These are phyloP conservation scores for Coremacera marginata DNA, from an alignment of 2,888 invertebrate genomes.

Conservation along the genomic window DNA sequence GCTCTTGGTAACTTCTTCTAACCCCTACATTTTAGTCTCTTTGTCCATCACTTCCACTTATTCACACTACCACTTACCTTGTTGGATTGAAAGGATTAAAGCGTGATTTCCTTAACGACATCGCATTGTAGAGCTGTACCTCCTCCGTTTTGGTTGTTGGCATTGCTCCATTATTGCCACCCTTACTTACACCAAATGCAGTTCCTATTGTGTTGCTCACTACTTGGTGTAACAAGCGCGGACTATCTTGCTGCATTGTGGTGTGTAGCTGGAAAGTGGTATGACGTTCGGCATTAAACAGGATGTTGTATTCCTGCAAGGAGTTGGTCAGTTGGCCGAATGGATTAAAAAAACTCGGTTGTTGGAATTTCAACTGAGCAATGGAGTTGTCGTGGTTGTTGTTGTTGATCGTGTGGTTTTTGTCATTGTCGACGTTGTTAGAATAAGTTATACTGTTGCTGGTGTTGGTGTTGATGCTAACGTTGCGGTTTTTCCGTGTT, in stretches of 20 bases:
- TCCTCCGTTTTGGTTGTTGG: conserved; percentile 50
- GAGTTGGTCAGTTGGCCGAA: conserved; percentile 41
- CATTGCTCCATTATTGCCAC: conserved; percentile 6
- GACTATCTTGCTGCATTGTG: not conserved
- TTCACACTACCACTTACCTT: conserved; percentile 55
- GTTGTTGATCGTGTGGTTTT: no score
- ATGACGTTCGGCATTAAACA: conserved; percentile 62
- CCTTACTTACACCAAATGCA: conserved; percentile 57
- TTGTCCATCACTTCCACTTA: not conserved
- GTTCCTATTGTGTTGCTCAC: conserved; percentile 57
- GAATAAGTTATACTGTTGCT: not conserved
- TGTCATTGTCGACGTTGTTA: not conserved
- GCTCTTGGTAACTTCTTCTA: no score
- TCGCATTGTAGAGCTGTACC: conserved; percentile 59
- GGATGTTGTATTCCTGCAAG: conserved; percentile 60
- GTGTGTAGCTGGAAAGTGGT: conserved; percentile 62
- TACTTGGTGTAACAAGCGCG: conserved; percentile 51
- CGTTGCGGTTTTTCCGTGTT: not conserved
- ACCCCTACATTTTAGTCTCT: not conserved
- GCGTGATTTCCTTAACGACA: conserved; percentile 59
- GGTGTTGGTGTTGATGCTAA: not conserved
- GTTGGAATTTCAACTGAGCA: not conserved
- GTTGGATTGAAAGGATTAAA: conserved; percentile 66
- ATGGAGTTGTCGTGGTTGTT: not conserved
- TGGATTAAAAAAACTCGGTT: conserved; percentile 13